Evolutionary conservation across 2,888 invertebrate species (phyloP), one percentile per base, ranked within the genome.

Genomic region (Clivina fossor): DNA sequence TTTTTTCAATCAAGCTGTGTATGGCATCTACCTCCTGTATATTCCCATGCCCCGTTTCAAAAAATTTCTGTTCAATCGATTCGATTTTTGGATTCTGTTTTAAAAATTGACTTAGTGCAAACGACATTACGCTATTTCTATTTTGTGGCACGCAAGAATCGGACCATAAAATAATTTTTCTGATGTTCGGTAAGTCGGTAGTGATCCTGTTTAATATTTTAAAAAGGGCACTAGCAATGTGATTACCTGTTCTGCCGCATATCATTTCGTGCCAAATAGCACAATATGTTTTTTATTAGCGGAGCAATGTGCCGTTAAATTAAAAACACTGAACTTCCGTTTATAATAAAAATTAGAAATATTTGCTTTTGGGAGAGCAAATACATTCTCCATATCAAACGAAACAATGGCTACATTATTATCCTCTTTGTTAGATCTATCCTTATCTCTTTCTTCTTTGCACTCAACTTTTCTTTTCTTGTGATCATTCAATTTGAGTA

Each of bases 1-100:
- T n/a, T 57, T 51, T 43, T 59, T 59, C 59, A 15, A 59, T 59
- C 28, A 56, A n/a, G 22, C 59, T 57, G 48, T 59, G 54, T 7
- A 57, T 47, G 13, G 38, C 22, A 55, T 59, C 57, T 2, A 59
- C 54, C 35, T 59, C 59, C 37, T 59, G 59, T 11, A 59, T 55
- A 28, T 56, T 56, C 15, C 51, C 57, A 40, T 59, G 59, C 3
- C 59, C 59, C 7, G 55, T 54, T 48, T 57, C 59, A n/a, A 57
- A 57, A 55, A 22, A 40, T 40, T 57, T 59, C 54, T 59, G 56
- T 26, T 50, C 32, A 26, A 43, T 51, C 40, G 56, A 32, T 35
- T 55, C 13, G 13, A 32, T n/a, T 32, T 32, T n/a, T 4, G 4
- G 4, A 32, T 32, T 32, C 4, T 4, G 4, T 4, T 58, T 38